phyloP scores from a whole-genome alignment of 2,888 invertebrate species.

The Torymus aiolomorphi region DNA sequence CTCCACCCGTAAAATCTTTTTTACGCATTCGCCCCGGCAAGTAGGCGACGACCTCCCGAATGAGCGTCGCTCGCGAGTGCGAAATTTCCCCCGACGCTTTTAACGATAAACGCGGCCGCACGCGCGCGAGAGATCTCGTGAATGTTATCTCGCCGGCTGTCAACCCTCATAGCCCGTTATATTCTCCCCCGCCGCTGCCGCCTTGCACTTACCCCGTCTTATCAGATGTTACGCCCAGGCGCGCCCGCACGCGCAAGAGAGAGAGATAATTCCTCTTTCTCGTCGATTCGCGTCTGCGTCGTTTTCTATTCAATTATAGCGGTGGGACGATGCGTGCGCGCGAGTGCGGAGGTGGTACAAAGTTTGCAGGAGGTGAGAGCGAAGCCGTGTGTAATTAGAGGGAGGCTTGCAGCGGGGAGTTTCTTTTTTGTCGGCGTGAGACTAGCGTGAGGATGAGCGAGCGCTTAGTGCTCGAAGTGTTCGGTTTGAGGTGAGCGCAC shows the following conservation, averaged over 20 bases:
- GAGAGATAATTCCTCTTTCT: slow-evolving; percentile 52
- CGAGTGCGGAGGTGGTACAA: too few species aligned
- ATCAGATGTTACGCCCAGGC: slow-evolving; percentile 64
- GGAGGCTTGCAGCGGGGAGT: too few species aligned
- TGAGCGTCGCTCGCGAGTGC: slow-evolving; percentile 56
- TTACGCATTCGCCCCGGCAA: slow-evolving; percentile 9
- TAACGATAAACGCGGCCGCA: slow-evolving; percentile 64
- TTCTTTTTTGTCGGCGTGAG: too few species aligned
- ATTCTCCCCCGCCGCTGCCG: slow-evolving; percentile 62
- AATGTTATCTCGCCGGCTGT: slow-evolving; percentile 65
- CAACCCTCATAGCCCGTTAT: slow-evolving; percentile 64
- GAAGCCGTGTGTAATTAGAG: too few species aligned
- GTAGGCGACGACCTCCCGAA: slow-evolving; percentile 14
- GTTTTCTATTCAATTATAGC: slow-evolving; percentile 44
- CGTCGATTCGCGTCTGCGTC: slow-evolving; percentile 45
- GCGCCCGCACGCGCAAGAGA: slow-evolving; percentile 37
- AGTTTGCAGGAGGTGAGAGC: too few species aligned
- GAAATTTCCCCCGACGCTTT: slow-evolving; percentile 66
- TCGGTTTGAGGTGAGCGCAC: too few species aligned
- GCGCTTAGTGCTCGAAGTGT: too few species aligned
- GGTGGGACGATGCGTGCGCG: background rate
- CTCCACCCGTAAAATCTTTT: slow-evolving; percentile 40
- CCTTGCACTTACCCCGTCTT: slow-evolving; percentile 62
- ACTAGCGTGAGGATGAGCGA: too few species aligned
- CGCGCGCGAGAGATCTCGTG: slow-evolving; percentile 50